Evolutionary conservation across 2,888 invertebrate species (phyloP), one percentile per base, ranked within the genome.

Genomic region (Volucella bombylans): DNA sequence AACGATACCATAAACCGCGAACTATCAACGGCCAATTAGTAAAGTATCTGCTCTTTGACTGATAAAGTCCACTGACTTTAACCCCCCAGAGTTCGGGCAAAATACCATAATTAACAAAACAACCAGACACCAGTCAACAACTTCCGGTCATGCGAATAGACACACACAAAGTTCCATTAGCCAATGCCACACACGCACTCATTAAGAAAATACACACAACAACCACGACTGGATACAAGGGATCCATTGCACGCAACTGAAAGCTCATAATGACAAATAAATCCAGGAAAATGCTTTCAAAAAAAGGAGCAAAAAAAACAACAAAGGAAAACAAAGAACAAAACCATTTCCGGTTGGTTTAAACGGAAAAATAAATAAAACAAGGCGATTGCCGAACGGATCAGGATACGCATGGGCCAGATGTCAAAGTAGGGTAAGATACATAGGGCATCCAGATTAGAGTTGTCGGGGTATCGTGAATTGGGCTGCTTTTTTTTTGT

Each of bases 301-400:
- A 41, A 50, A 59, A 47, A 55, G 49, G n/a, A n/a, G n/a, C n/a
- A n/a, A 10, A 71, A 50, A 71, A 43, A 57, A 15, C 14, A 38
- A 39, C n/a, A 15, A 2, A 12, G 12, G 4, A 9, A 15, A 38
- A 59, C 31, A 59, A n/a, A 15, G 12, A 39, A 9, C 31, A 59
- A 43, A 61, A 61, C 31, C 43, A 39, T 52, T 61, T 72, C 71
- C 71, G 71, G 61, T 61, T 71, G 11, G 10, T n/a, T 18, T 31
- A 50, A 71, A 61, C 23, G 43, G 61, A 23, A 71, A 31, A 61
- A 71, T 61, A 71, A 71, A 71, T 61, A 71, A 61, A 71, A 41
- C 52, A 15, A 41, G 31, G 31, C 18, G n/a, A 38, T 18, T 41
- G 49, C 31, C 4, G 31, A 31, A 31, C 6, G 31, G 2, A 31